Conservation (phyloP, 1,140 invertebrate genomes). For the Hormaphis cornu region DNA sequence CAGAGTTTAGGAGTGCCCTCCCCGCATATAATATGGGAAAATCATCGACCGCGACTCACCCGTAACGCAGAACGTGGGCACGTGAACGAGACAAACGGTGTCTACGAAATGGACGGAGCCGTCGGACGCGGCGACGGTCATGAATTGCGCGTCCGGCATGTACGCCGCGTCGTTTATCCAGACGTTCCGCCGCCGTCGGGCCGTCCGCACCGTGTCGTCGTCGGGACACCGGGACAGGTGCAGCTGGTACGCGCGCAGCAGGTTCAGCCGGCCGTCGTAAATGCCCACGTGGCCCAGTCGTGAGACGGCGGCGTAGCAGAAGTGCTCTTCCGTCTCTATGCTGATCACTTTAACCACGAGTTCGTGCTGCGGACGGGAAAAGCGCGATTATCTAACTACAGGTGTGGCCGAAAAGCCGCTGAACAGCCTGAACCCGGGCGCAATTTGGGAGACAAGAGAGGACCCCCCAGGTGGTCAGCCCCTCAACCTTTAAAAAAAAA, state of each 20-base stretch:
- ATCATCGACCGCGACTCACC: slow-evolving; percentile 40
- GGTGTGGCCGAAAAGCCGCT: too few species aligned
- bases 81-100: slow-evolving; percentile 45
- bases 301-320: slow-evolving; percentile 48
- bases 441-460: too few species aligned
- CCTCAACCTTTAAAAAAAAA: too few species aligned
- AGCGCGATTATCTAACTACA: not conserved
- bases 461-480: too few species aligned
- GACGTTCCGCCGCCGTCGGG: slow-evolving; percentile 35
- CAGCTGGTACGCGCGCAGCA: slow-evolving; percentile 46
- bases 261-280: slow-evolving; percentile 45
- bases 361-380: slow-evolving; percentile 48
- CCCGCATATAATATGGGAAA: too few species aligned
- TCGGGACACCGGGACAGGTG: slow-evolving; percentile 23
- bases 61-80: slow-evolving; percentile 46
- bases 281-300: slow-evolving; percentile 48
- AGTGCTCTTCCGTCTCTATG: slow-evolving; percentile 46
- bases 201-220: not conserved
- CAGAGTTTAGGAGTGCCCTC: too few species aligned
- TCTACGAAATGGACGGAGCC: slow-evolving; percentile 49
- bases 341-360: slow-evolving; percentile 47
- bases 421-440: too few species aligned
- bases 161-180: slow-evolving; percentile 52
- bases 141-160: slow-evolving; percentile 44
- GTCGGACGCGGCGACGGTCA: slow-evolving; percentile 46